Evolutionary conservation across 2,113 vertebrate genomes (phyloP), one percentile per base, ranked within the genome.

Genomic region (Phycodurus eques): DNA sequence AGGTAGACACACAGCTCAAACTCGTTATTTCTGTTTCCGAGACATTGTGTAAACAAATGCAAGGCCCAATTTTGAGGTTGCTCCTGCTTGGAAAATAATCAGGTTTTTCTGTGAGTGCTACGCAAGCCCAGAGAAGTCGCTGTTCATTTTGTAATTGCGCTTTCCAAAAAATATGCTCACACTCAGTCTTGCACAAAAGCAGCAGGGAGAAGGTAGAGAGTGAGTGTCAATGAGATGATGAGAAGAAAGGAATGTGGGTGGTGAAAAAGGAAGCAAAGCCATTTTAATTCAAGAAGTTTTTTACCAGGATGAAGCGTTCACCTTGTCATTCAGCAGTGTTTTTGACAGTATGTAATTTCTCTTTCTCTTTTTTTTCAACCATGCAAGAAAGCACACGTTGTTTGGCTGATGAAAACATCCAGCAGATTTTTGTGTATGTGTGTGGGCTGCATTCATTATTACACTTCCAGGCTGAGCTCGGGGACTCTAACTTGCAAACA

Each of bases 151-250:
- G 35, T 83, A 86, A 86, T 87, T 83, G 70, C 80, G 71, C 73
- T 76, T 87, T 78, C 76, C 59, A 17, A 67, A 75, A 80, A 82
- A 62, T 72, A 69, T 61, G 33, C 72, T 78, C 0, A 14, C 71
- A 72, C 80, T 81, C 79, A 80, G 71, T 82, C 82, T 83, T 70
- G 75, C 75, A 78, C 72, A 76, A 81, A 83, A 80, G 72, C 53
- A 47, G 56, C 17, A 2, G 64, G 42, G 61, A 68, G 71, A 82
- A 43, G 47, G 15, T 59, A 70, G 74, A 65, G 67, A 76, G 75
- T 54, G 67, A 79, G 71, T 76, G 60, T 15, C 67, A 61, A 15
- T 19, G 46, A 73, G 68, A 15, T 56, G 75, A 74, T 47, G 74
- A 73, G 73, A 68, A 78, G 59, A 31, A 54, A 35, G n/a, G 27